A percentile compares a stretch with the other conserved stretches of the same genome.
Conservation (phyloP, 2,113 vertebrate genomes). For the Heteronetta atricapilla region DNA sequence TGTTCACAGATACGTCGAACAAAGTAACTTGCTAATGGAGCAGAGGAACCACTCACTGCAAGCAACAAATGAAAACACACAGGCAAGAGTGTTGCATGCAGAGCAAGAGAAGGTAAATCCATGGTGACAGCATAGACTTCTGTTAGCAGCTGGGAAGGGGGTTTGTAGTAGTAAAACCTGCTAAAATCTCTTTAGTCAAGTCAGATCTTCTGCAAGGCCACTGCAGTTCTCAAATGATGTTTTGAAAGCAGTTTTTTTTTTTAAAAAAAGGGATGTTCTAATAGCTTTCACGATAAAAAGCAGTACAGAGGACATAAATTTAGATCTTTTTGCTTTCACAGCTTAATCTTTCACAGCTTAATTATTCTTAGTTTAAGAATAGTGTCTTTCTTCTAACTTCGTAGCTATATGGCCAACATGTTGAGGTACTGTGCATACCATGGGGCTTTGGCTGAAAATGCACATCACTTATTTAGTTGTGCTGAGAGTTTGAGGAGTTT, state of each 20-base stretch:
- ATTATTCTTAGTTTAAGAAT: background rate
- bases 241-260: background rate
- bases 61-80: slow-evolving; percentile 86
- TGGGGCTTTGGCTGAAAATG: background rate
- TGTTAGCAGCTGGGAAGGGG: background rate
- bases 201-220: background rate
- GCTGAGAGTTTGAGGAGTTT: background rate
- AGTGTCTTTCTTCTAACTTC: background rate
- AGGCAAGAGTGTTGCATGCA: slow-evolving; percentile 90
- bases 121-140: background rate
- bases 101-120: slow-evolving; percentile 93
- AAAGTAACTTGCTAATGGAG: slow-evolving; percentile 92
- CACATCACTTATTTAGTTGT: background rate
- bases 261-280: background rate
- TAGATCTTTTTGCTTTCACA: background rate
- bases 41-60: slow-evolving; percentile 92
- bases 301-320: background rate
- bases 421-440: background rate
- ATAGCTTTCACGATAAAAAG: background rate
- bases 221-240: background rate
- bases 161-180: background rate
- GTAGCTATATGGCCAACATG: too few relatives aligned
- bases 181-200: background rate
- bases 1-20: slow-evolving; percentile 87
- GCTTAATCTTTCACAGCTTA: background rate